phyloP scores from a whole-genome alignment of 2,113 vertebrate genomes.

The Crotalus helleri region DNA sequence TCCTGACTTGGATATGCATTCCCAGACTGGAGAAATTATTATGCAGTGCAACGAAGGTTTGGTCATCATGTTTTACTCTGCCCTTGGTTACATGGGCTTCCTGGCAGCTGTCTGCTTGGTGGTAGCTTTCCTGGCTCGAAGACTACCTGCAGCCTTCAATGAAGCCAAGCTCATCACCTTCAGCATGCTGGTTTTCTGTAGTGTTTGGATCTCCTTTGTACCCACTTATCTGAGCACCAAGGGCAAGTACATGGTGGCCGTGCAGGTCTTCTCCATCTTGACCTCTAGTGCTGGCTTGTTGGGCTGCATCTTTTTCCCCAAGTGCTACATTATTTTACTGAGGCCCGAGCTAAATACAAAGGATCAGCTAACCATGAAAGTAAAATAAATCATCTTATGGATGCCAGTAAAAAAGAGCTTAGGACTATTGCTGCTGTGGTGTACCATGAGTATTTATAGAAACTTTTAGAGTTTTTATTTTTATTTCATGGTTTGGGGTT shows the following conservation, averaged over 20 bases:
- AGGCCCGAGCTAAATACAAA: background rate
- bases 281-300: background rate
- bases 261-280: background rate
- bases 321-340: background rate
- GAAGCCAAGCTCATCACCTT: constrained; percentile 16
- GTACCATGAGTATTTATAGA: background rate
- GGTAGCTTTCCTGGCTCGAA: background rate
- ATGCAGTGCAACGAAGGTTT: background rate
- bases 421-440: background rate
- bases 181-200: constrained; percentile 14
- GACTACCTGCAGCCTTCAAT: background rate
- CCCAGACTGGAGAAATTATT: background rate
- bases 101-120: background rate
- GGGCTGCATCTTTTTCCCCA: too few relatives aligned
- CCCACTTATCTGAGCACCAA: background rate
- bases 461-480: background rate
- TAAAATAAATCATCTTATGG: background rate
- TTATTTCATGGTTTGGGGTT: background rate
- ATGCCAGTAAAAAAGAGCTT: background rate
- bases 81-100: background rate
- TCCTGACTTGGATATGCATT: background rate
- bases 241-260: background rate
- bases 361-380: background rate
- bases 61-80: background rate
- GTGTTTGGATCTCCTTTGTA: background rate